These are phyloP conservation scores for Amphipoea oculea DNA, from an alignment of 2,888 invertebrate genomes.

Conservation along the genomic window DNA sequence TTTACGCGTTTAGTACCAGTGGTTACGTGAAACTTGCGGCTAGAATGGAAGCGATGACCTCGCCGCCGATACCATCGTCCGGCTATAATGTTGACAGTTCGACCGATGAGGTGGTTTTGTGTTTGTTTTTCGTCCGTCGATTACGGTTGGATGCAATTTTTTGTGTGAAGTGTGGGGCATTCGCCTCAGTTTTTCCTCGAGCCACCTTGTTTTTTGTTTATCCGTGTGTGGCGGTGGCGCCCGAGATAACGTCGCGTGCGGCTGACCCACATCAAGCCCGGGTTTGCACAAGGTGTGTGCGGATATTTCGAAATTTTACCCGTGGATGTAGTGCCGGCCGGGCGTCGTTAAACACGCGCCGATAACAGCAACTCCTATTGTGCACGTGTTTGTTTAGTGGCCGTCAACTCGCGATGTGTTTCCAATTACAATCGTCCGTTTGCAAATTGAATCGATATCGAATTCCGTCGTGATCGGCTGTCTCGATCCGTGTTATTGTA, in stretches of 20 bases:
- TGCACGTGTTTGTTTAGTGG: conserved; percentile 71
- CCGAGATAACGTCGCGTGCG: conserved; percentile 72
- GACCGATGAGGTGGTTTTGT: conserved; percentile 83
- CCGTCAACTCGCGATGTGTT: conserved; percentile 67
- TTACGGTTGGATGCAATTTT: conserved; percentile 66
- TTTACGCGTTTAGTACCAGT: conserved; percentile 73
- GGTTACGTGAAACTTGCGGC: conserved; percentile 73
- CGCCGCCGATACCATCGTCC: conserved; percentile 72
- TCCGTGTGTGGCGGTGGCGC: conserved; percentile 63
- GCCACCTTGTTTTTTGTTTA: conserved; percentile 66
- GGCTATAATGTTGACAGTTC: conserved; percentile 67
- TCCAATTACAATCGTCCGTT: conserved; percentile 73
- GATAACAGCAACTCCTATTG: conserved; percentile 72
- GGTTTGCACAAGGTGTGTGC: conserved; percentile 71
- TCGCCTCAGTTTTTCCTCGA: conserved; percentile 68
- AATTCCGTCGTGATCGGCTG: conserved; percentile 63
- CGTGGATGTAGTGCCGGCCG: conserved; percentile 64
- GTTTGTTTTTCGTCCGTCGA: conserved; percentile 79
- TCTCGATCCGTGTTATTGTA: conserved; percentile 68
- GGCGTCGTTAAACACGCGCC: conserved; percentile 68
- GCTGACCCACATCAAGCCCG: conserved; percentile 79
- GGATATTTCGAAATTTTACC: conserved; percentile 77
- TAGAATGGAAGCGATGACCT: conserved; percentile 85
- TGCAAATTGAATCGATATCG: conserved; percentile 73
- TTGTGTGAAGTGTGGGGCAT: conserved; percentile 65